Percentiles rank a stretch among this genome's conserved stretches.
These are phyloP conservation scores for Apamea monoglypha DNA, from an alignment of 2,888 invertebrate species.

Conservation along the genomic window DNA sequence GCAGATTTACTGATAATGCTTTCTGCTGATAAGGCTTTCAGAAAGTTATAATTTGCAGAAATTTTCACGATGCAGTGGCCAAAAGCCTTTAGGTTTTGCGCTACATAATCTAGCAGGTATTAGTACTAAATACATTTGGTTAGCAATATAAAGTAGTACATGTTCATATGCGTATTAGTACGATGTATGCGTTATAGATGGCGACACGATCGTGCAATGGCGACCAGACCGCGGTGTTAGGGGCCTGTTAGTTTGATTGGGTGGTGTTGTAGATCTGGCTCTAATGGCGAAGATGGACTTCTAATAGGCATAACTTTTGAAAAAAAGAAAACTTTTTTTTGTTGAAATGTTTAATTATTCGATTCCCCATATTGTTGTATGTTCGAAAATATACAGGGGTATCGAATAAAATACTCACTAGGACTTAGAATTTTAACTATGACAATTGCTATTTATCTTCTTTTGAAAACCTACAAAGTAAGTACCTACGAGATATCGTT, in stretches of 20 bases:
- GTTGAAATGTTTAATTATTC: background rate
- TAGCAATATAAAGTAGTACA: constrained; percentile 59
- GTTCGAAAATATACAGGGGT: background rate
- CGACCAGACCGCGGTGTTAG: constrained; percentile 67
- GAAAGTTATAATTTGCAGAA: background rate
- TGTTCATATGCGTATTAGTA: constrained; percentile 61
- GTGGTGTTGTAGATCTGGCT: constrained; percentile 47
- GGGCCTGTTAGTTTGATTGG: constrained; percentile 67
- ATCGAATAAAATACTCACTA: background rate
- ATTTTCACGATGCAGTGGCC: constrained; percentile 26
- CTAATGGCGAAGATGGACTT: constrained; percentile 6
- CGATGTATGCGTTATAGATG: constrained; percentile 66
- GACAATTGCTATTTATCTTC: background rate
- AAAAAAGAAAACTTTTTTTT: background rate
- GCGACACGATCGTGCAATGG: constrained; percentile 76
- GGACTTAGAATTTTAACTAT: no score
- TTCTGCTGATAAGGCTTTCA: background rate
- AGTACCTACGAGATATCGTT: background rate
- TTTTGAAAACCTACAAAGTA: background rate
- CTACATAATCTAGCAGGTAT: constrained; percentile 47
- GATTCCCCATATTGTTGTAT: background rate
- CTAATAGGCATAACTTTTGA: background rate
- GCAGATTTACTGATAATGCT: background rate
- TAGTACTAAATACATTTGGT: constrained; percentile 49
- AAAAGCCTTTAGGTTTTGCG: background rate